Evolutionary conservation across 2,113 vertebrate genomes (phyloP), one percentile per base, ranked within the genome.

Genomic region (Ia io): DNA sequence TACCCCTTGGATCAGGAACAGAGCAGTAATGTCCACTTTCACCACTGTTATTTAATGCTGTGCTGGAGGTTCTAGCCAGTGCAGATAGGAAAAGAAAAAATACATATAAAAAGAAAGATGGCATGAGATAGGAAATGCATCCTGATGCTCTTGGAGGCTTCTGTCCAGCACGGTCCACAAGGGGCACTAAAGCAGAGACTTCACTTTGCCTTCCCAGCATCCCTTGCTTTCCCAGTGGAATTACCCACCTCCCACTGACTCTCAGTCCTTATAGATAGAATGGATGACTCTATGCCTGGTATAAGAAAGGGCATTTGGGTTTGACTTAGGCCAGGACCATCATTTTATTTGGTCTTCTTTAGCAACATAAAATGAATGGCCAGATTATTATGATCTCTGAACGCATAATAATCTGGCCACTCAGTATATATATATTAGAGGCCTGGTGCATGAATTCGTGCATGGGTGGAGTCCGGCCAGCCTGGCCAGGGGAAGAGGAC

Each of bases 211-310:
- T 2, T 6, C 42, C 20, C 9, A 23, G 51, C 37, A 65, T 28
- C 32, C 37, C 20, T 18, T 25, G 32, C 14, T 49, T 16, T 44
- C 83, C 2, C 0, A 1, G 10, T 14, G 23, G 35, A 20, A 44
- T 6, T 0, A 3, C 1, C 47, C 9, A 3, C 32, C 9, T 47
- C 56, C 42, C 8, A 12, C 3, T 5, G 51, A 23, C 11, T 10
- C 84, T 7, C 35, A 25, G 70, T n/a, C n/a, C 14, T 30, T 37
- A 2, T 17, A 42, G 67, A 22, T 5, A 49, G 37, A 13, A 16
- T 1, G 35, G 32, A 12, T 49, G 10, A 35, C 32, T 44, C 42
- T 51, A n/a, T 59, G n/a, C 9, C 49, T 37, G n/a, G 25, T 77
- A 23, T 6, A 28, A 65, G 25, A 86, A 10, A 76, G 42, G 61